Conservation (phyloP, 92 coral and sea anemone genomes). For the Zoanthus gigantus region DNA sequence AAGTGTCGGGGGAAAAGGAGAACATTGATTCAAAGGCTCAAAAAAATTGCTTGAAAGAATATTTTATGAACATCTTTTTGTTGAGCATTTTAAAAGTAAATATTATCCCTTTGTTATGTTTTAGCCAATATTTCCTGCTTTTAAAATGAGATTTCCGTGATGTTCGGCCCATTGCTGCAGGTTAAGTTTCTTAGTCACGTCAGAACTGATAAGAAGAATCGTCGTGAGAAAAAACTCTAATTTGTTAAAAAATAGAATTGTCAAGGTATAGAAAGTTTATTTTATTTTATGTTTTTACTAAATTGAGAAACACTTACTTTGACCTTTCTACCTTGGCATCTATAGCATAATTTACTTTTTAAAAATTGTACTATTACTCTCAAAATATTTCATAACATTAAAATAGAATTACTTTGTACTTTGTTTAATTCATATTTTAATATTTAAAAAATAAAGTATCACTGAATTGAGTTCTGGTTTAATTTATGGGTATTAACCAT, state of each 20-base stretch:
- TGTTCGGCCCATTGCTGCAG: background rate
- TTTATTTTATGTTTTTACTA: background rate
- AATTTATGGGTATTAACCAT: constrained; percentile 1
- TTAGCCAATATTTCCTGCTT: background rate
- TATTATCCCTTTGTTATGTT: background rate
- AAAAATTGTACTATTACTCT: constrained; percentile 5
- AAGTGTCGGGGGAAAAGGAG: constrained; percentile 69
- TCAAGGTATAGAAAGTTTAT: background rate
- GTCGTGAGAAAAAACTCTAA: background rate
- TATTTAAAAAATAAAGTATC: background rate
- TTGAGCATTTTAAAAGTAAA: background rate
- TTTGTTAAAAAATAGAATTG: constrained; percentile 1
- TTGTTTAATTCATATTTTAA: background rate
- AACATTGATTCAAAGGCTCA: constrained; percentile 57
- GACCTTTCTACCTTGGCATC: background rate
- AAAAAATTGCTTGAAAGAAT: constrained; percentile 32
- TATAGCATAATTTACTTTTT: background rate
- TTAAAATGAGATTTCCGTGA: constrained; percentile 14
- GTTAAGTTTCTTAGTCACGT: constrained; percentile 10
- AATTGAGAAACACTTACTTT: background rate
- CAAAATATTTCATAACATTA: background rate
- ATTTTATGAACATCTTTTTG: background rate
- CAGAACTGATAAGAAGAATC: background rate
- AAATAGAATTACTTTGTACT: background rate
- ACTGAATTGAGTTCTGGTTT: background rate